These are phyloP conservation scores for Ypsolopha scabrella DNA, from an alignment of 2,888 invertebrate genomes.

Conservation along the genomic window DNA sequence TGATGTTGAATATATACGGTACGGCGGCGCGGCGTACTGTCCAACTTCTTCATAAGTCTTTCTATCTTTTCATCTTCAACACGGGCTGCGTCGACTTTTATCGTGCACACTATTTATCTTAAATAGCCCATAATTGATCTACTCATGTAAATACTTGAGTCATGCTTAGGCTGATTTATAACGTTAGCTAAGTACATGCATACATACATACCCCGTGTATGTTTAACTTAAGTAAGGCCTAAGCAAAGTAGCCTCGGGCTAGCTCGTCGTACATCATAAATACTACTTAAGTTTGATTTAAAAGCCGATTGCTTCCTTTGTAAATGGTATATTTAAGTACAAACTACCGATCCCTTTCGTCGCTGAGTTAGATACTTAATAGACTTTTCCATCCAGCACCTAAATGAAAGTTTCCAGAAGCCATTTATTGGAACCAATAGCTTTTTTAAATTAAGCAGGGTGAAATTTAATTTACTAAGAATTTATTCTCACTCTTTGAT, in stretches of 20 bases:
- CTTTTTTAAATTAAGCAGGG: too few relatives aligned
- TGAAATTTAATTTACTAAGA: too few relatives aligned
- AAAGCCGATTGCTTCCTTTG: constrained; percentile 24
- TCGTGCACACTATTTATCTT: too few relatives aligned
- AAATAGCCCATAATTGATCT: not conserved
- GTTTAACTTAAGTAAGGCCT: not conserved
- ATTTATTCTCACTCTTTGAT: too few relatives aligned
- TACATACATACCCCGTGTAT: not conserved
- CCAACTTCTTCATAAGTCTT: too few relatives aligned
- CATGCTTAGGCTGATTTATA: not conserved
- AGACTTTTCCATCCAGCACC: too few relatives aligned
- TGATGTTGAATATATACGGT: too few relatives aligned
- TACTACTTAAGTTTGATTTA: constrained; percentile 32
- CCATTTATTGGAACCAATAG: too few relatives aligned
- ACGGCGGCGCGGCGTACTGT: too few relatives aligned
- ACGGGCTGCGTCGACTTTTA: too few relatives aligned
- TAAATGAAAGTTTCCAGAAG: too few relatives aligned
- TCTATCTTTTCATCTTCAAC: too few relatives aligned
- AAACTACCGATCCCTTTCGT: not conserved
- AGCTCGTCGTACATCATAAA: constrained; percentile 17
- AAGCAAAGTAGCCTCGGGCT: not conserved
- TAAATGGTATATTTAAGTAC: constrained; percentile 11
- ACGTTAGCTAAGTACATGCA: not conserved
- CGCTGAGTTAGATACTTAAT: not conserved
- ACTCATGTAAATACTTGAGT: not conserved